A percentile compares a stretch with the other conserved stretches of the same genome.
Conservation (phyloP, 2,797 vertebrate genomes). For the Pristis pectinata region DNA sequence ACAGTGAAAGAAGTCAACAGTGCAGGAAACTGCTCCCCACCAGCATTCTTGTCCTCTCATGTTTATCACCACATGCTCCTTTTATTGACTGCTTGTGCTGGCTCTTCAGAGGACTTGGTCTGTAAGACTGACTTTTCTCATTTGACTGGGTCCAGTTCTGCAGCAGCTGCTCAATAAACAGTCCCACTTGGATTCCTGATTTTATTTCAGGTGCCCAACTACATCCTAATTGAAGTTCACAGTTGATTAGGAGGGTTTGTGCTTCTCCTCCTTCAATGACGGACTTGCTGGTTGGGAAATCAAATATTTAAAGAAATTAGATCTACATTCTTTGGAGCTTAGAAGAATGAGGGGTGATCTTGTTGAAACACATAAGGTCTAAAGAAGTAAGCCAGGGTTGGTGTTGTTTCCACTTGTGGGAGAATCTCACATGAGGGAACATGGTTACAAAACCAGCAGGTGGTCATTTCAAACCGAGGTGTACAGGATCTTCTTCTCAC, state of each 20-base stretch:
- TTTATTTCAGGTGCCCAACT: background rate
- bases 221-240: background rate
- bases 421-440: too few relatives aligned
- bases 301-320: background rate
- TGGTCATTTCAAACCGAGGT: too few relatives aligned
- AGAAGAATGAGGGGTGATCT: too few relatives aligned
- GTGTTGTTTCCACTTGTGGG: too few relatives aligned
- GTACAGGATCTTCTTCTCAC: too few relatives aligned
- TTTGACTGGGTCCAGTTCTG: background rate
- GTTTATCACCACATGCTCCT: too few relatives aligned
- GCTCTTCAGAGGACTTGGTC: background rate
- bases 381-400: too few relatives aligned
- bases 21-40: background rate
- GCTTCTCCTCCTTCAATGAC: background rate
- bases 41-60: background rate
- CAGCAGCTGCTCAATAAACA: background rate
- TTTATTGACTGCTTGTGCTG: background rate
- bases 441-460: too few relatives aligned
- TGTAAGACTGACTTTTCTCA: background rate
- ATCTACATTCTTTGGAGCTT: too few relatives aligned
- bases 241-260: background rate
- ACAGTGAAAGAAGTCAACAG: background rate
- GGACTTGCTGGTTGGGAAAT: background rate
- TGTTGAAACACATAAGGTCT: too few relatives aligned
- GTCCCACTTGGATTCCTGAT: background rate